Percentiles rank a stretch among this genome's conserved stretches.
These are phyloP conservation scores for Leptarthrus brevirostris DNA, from an alignment of 2,888 invertebrate species.

Conservation along the genomic window DNA sequence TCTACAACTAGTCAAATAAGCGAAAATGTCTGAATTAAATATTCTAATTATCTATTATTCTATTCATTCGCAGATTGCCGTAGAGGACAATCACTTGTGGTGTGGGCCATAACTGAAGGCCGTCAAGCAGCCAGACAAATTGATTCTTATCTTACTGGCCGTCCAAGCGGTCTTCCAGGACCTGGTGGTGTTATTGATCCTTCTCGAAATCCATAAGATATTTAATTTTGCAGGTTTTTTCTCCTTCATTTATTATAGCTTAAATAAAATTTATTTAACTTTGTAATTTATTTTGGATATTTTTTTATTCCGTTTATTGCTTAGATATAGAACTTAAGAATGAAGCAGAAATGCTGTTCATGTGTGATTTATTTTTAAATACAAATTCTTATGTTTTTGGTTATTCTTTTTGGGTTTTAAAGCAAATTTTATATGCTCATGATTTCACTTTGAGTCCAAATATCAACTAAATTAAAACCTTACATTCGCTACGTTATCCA, in stretches of 20 bases:
- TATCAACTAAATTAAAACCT: no score
- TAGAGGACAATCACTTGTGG: conserved; percentile 97
- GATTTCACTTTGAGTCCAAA: no score
- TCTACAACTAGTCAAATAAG: no score
- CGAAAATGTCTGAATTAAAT: no score
- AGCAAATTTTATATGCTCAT: no score
- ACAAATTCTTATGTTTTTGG: conserved; percentile 22
- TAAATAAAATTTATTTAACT: conserved; percentile 37
- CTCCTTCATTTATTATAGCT: conserved; percentile 4
- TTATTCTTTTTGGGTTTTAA: no score
- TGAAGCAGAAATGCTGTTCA: background rate
- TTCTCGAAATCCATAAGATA: conserved; percentile 54
- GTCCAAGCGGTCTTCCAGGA: conserved; percentile 84
- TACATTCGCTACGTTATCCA: no score
- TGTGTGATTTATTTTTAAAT: conserved; percentile 43
- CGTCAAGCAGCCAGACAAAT: conserved; percentile 97
- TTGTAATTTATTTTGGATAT: conserved; percentile 33
- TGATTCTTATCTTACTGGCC: conserved; percentile 83
- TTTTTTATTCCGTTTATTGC: conserved; percentile 16
- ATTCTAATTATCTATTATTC: no score
- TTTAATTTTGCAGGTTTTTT: background rate
- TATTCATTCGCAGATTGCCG: conserved; percentile 82
- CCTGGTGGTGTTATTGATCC: conserved; percentile 85
- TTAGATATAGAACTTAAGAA: background rate
- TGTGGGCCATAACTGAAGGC: conserved; percentile 98